A percentile compares a stretch with the other conserved stretches of the same genome.
phyloP scores from a whole-genome alignment of 2,888 invertebrate genomes.

The Synergus japonicus region DNA sequence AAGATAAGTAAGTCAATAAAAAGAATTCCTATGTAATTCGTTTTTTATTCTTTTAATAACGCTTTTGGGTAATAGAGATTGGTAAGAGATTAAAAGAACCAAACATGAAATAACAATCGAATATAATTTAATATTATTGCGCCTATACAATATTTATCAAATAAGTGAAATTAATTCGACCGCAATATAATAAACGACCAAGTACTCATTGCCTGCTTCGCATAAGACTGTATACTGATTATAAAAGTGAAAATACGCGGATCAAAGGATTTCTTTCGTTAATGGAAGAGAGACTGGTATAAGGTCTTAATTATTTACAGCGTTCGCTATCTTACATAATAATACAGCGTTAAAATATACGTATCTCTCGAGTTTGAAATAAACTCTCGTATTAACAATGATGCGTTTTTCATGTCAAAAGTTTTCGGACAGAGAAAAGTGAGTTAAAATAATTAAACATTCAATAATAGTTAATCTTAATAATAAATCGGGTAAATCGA shows the following conservation, averaged over 20 bases:
- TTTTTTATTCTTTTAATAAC: too few species aligned
- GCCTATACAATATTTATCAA: constrained; percentile 43
- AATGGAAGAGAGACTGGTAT: constrained; percentile 2
- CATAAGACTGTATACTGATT: constrained; percentile 16
- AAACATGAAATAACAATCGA: constrained; percentile 49
- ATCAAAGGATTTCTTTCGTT: background rate
- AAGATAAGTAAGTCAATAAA: too few species aligned
- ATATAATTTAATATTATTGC: constrained; percentile 61
- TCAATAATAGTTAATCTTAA: background rate
- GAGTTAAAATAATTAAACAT: background rate
- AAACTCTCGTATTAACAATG: background rate
- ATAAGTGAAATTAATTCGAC: constrained; percentile 17
- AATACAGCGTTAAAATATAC: constrained; percentile 29
- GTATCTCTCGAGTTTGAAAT: constrained; percentile 14
- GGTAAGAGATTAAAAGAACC: background rate
- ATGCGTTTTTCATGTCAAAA: background rate
- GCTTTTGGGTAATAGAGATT: too few species aligned
- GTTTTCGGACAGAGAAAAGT: background rate
- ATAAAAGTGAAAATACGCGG: constrained; percentile 28
- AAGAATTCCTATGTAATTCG: too few species aligned
- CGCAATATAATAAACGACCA: constrained; percentile 12
- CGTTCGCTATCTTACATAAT: constrained; percentile 30
- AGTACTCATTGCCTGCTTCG: background rate
- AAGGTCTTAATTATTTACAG: constrained; percentile 26
- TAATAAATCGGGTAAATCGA: background rate